A percentile compares a stretch with the other conserved stretches of the same genome.
phyloP scores from a whole-genome alignment of 2,113 vertebrate genomes.

The Saccopteryx bilineata region DNA sequence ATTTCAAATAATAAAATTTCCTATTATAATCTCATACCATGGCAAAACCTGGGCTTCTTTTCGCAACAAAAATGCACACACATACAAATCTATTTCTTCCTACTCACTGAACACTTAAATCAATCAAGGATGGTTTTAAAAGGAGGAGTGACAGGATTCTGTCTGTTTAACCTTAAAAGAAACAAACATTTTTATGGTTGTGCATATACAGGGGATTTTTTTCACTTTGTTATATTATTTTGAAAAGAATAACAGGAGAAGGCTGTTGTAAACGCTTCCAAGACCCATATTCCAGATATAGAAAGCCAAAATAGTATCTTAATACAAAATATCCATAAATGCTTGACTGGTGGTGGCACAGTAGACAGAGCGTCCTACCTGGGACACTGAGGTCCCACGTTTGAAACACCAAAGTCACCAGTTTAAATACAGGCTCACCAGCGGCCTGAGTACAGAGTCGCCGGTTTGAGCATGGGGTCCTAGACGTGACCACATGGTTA shows the following conservation, averaged over 20 bases:
- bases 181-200: not conserved
- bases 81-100: not conserved
- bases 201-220: not conserved
- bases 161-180: not conserved
- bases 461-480: too few species aligned
- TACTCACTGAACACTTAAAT: not conserved
- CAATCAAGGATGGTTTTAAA: slow-evolving; percentile 23
- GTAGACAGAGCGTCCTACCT: too few species aligned
- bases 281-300: not conserved
- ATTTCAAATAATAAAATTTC: slow-evolving; percentile 44
- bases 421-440: too few species aligned
- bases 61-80: slow-evolving; percentile 17
- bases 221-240: not conserved
- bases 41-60: slow-evolving; percentile 42
- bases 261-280: not conserved
- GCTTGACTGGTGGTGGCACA: too few species aligned
- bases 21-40: not conserved
- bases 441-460: too few species aligned
- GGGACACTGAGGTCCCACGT: too few species aligned
- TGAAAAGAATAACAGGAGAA: not conserved
- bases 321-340: not conserved
- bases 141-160: not conserved
- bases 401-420: too few species aligned
- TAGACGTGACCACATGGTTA: too few species aligned
- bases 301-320: not conserved